phyloP scores from a whole-genome alignment of 2,113 vertebrate species.

The Typhlomys cinereus region DNA sequence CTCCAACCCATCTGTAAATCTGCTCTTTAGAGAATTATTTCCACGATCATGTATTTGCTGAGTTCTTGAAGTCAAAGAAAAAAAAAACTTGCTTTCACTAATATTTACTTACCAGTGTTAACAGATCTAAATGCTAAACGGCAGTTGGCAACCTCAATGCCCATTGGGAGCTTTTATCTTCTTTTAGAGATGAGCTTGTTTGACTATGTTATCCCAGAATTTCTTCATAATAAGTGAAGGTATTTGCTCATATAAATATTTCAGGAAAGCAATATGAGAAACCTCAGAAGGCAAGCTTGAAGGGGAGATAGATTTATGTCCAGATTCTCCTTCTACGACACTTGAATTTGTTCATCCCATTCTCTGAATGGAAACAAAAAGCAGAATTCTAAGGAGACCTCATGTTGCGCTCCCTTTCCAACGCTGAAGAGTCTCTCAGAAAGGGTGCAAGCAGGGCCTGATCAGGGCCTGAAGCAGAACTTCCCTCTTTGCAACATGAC shows the following conservation, averaged over 20 bases:
- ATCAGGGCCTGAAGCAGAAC: neutral
- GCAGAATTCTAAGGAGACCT: neutral
- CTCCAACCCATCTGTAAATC: neutral
- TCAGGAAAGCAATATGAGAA: constrained; percentile 39
- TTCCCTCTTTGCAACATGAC: neutral
- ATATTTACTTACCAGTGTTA: constrained; percentile 58
- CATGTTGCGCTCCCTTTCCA: neutral
- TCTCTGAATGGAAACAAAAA: constrained; percentile 1
- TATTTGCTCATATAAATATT: constrained; percentile 69
- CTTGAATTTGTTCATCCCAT: constrained; percentile 6
- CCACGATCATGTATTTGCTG: neutral
- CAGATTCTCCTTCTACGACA: neutral
- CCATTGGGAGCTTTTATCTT: constrained; percentile 20
- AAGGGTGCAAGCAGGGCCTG: neutral
- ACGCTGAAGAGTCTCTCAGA: neutral
- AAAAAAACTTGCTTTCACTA: constrained; percentile 22
- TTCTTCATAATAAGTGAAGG: constrained; percentile 56
- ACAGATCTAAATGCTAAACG: constrained; percentile 25
- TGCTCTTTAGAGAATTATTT: constrained; percentile 26
- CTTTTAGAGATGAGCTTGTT: constrained; percentile 56
- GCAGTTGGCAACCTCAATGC: neutral
- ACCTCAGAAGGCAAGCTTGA: neutral
- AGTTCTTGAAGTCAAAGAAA: constrained; percentile 33
- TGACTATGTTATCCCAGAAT: constrained; percentile 43
- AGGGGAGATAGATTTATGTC: constrained; percentile 1